Evolutionary conservation across 30 jellyfish, hydroid and myxozoan genomes (phyloP), one percentile per base, ranked within the genome.

Genomic region (Cassiopea xamachana): DNA sequence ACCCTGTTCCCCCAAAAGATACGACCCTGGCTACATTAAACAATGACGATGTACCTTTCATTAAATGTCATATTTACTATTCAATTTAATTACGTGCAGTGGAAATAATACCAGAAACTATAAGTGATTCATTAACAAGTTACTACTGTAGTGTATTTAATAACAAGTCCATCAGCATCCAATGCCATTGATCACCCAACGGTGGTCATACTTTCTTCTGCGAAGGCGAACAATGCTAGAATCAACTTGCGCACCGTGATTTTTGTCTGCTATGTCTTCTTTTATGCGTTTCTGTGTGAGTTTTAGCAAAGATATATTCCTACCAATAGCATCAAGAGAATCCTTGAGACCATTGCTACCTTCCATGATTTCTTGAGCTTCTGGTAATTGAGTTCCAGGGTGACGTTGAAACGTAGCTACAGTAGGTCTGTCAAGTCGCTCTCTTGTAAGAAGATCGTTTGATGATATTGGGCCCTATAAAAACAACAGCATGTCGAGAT

Each of bases 301-400:
- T 46, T 89, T 88, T 75, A 96, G 90, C 87, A 96, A 88, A 60
- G 94, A 97, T 50, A 96, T 87, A 76, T 96, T 96, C 75, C 98
- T 75, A 6, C 91, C 97, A 85, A 92, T 86, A 12, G 99, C 98
- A 47, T 92, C 97, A 4, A 96, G 86, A 18, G 98, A 96, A 45
- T 92, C 97, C 60, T 96, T 88, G 48, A 92, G 87, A 45, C 95
- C 98, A 68, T 87, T 76, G 88, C 92, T 96, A 2, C 96, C 98
- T 49, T 93, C 96, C 45, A 92, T 96, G 72, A 96, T 89, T 46
- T 96, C 93, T 77, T 92, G 97, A 8, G 99, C 98, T 58, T 96
- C 99, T 7, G 97, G 93, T 49, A 96, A 75, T 83, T 92, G 98
- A 7, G 98, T 95, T 1, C 98, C 98, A 14, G 98, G 98, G 75